phyloP scores from a whole-genome alignment of 1,140 invertebrate genomes.

The Globodera rostochiensis region DNA sequence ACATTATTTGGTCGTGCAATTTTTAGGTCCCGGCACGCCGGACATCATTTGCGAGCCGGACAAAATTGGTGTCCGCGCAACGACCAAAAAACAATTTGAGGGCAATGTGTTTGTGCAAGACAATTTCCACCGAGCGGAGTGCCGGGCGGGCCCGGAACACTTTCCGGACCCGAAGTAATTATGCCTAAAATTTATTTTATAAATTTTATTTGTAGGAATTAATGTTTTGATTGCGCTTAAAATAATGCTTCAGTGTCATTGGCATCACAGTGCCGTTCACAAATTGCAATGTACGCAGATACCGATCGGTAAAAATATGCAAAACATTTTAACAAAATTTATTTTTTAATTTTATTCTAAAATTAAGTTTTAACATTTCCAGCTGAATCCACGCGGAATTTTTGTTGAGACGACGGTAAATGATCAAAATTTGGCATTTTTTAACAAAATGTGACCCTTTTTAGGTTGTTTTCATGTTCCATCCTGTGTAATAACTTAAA shows the following conservation, averaged over 20 bases:
- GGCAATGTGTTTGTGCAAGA: conserved; percentile 64
- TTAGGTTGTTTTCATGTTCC: conserved; percentile 65
- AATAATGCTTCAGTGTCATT: conserved; percentile 42
- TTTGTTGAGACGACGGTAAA: conserved; percentile 62
- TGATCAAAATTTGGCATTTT: background rate
- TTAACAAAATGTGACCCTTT: background rate
- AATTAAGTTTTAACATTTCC: conserved; percentile 33
- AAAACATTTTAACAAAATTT: background rate
- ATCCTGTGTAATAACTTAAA: conserved; percentile 47
- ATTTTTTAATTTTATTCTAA: background rate
- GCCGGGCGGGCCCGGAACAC: conserved; percentile 61
- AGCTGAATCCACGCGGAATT: conserved; percentile 64
- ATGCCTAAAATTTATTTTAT: background rate
- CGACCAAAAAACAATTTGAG: conserved; percentile 65
- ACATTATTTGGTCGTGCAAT: too few relatives aligned
- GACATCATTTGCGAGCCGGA: conserved; percentile 64
- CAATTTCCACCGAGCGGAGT: conserved; percentile 63
- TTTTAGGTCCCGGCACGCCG: conserved; percentile 61
- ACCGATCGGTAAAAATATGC: conserved; percentile 54
- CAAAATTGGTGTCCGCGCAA: conserved; percentile 63
- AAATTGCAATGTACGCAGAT: conserved; percentile 64
- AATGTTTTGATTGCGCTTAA: too few relatives aligned
- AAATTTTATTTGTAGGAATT: too few relatives aligned
- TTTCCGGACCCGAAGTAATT: conserved; percentile 54
- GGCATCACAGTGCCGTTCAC: conserved; percentile 62